These are phyloP conservation scores for Australoheros scitulus DNA, from an alignment of 2,113 vertebrate species.

Conservation along the genomic window DNA sequence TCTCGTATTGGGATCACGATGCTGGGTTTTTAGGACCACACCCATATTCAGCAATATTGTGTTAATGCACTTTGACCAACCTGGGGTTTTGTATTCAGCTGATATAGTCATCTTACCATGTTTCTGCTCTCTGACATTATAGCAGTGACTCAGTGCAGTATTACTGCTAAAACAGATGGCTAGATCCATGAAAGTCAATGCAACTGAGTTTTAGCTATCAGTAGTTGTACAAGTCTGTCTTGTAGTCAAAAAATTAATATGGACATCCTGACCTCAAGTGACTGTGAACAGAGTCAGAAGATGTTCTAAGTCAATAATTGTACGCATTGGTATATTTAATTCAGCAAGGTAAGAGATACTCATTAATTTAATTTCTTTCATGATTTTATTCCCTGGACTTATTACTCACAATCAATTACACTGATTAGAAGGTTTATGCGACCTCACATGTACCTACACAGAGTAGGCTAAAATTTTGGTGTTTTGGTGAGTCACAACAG, in stretches of 20 bases:
- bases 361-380: not conserved
- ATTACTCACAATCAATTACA: conserved; percentile 4
- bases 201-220: not conserved
- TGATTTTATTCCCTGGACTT: conserved; percentile 9
- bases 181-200: not conserved
- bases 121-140: not conserved
- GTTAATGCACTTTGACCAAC: not conserved
- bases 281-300: not conserved
- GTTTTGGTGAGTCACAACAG: not conserved
- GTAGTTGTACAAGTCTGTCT: not conserved
- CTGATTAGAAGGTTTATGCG: conserved; percentile 21
- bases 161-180: not conserved
- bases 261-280: not conserved
- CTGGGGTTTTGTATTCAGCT: not conserved
- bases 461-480: not conserved
- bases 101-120: too few relatives aligned
- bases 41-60: not conserved
- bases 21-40: not conserved
- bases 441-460: conserved; percentile 15
- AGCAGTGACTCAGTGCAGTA: not conserved
- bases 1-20: too few relatives aligned
- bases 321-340: not conserved
- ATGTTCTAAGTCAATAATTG: not conserved
- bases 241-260: not conserved
- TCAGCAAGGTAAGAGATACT: not conserved